These are phyloP conservation scores for Cygnus olor DNA, from an alignment of 2,797 vertebrate species.

Conservation along the genomic window DNA sequence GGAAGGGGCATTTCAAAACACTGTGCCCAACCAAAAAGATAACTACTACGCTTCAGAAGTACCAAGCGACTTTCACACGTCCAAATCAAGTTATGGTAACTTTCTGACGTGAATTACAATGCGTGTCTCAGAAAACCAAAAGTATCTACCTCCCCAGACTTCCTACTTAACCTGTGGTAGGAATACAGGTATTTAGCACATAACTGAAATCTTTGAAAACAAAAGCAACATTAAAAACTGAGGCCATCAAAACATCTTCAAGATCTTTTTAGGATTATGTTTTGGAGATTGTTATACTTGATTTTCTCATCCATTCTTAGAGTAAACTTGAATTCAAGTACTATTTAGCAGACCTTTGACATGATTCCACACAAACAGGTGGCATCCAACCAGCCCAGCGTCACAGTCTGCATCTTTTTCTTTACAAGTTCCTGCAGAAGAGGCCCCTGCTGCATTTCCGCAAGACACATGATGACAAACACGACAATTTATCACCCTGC, in stretches of 20 bases:
- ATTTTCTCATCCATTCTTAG: background rate
- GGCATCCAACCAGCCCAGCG: background rate
- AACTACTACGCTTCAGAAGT: background rate
- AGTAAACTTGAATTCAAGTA: background rate
- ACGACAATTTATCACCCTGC: slow-evolving; percentile 78
- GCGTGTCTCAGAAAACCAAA: background rate
- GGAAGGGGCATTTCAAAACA: background rate
- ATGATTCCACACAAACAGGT: background rate
- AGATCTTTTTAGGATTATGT: too few relatives aligned
- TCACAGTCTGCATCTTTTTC: background rate
- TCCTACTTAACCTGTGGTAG: background rate
- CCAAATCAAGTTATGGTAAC: background rate
- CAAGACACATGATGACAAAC: slow-evolving; percentile 39
- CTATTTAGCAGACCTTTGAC: background rate
- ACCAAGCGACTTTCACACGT: background rate
- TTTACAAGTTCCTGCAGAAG: background rate
- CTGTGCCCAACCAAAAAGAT: background rate
- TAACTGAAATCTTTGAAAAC: background rate
- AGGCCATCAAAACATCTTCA: background rate
- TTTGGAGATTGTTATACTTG: rapidly evolving
- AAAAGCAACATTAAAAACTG: background rate
- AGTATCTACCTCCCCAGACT: background rate
- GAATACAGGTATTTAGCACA: rapidly evolving
- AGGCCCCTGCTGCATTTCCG: slow-evolving; percentile 24
- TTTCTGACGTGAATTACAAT: background rate